Evolutionary conservation across 2,113 vertebrate species (phyloP), one percentile per base, ranked within the genome.

Genomic region (Caranx melampygus): DNA sequence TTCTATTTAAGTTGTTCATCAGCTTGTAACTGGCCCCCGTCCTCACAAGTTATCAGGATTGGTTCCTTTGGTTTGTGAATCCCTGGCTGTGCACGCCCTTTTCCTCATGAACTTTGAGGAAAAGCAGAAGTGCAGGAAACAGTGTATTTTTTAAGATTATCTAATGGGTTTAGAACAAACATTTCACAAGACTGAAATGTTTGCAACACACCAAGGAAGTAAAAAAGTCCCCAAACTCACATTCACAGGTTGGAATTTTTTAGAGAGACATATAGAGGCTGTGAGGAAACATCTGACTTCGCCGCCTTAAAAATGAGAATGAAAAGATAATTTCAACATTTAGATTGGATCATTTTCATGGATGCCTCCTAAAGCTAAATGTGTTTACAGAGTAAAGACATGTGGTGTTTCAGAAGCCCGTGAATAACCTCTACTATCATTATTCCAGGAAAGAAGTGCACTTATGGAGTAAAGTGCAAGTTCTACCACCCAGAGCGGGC

Each of bases 381-480:
- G 26, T 26, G 26, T 26, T 26, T 26, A 26, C 26, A 26, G 26
- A 26, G 26, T 26, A 1, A 26, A 26, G 26, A 26, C 26, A 26
- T 26, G 26, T 26, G 5, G 69, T 51, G 7, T 42, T 14, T 51
- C 33, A 49, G 26, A 16, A 20, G 8, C n/a, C 6, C 34, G 54
- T 40, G 15, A 58, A 61, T n/a, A 54, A 40, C 15, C 34, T 20
- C 16, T 20, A 45, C 0, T 72, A 66, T 72, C 11, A 1, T 5
- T 80, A 55, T 84, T 86, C 70, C 85, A 98, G 97, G 96, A 62
- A 97, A 95, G 93, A 98, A 97, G 73, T 98, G 97, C 67, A 98
- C 97, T 0, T 98, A 97, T 2, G 97, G 97, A 40, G 92, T 95
- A 61, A 98, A 98, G 91, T 98, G 97, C 82, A 97, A 96, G 80